Evolutionary conservation across 2,797 vertebrate species (phyloP), one percentile per base, ranked within the genome.

Genomic region (Champsocephalus gunnari): DNA sequence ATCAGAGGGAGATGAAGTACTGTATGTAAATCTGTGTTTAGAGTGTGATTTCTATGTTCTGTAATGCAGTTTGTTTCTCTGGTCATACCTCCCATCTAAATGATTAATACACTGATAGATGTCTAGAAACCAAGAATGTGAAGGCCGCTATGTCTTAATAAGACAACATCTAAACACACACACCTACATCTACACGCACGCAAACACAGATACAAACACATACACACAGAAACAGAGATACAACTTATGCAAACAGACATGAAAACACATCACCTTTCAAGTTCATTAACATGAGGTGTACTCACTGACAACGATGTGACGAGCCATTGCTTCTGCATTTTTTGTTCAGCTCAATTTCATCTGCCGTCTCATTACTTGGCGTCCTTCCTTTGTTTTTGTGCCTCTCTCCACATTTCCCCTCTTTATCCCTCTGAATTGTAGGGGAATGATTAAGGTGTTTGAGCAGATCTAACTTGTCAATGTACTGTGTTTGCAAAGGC

Each of bases 51-150:
- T 51, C 9, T 73, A 28, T 61, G 38, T 34, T 47, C 61, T 59
- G 45, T 53, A 69, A 64, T 56, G 43, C 49, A 32, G 51, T 17
- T 57, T 64, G 21, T 28, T 16, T 71, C 48, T 65, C 34, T 61
- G 14, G 19, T 41, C 19, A 63, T 67, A 47, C 50, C 38, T 65
- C 58, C 69, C 24, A 80, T 77, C 53, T 61, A 69, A 77, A 76
- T 83, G 65, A 87, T 79, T 72, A 82, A 87, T 80, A 75, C 47
- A 21, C 41, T 86, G 80, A 89, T 81, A 60, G 82, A 89, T 86
- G 71, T 75, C 32, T 44, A 21, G 16, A 44, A 60, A 60, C 70
- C 45, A 47, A 41, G 49, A 50, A 76, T 64, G 45, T 51, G 86
- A 91, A 79, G 64, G 81, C 66, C 63, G 53, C 82, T 86, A 3